Evolutionary conservation across 2,113 vertebrate genomes (phyloP), one percentile per base, ranked within the genome.

Genomic region (Balaeniceps rex): DNA sequence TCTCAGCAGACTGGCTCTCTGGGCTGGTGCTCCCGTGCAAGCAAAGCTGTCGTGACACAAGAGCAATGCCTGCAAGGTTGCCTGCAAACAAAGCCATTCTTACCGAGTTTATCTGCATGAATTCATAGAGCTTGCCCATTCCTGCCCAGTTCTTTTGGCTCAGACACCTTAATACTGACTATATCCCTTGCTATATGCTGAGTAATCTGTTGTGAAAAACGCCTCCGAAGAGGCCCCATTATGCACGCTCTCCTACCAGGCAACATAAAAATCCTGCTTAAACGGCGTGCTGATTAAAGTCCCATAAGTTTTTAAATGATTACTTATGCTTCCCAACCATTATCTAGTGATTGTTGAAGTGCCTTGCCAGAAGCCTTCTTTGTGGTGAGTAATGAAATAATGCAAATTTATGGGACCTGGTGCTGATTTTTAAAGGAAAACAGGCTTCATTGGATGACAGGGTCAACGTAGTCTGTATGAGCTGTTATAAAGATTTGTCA

Each of bases 181-280:
- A 96, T 94, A 94, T 96, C 95, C 95, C 87, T 84, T 15, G 87
- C 91, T 96, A 84, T 87, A 93, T 94, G 90, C 95, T 96, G 96
- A 96, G 90, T 97, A 93, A 97, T 94, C 91, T 94, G 77, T 79
- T 96, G 96, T 65, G 89, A 77, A 87, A 96, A 97, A 83, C 75
- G 83, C 92, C 91, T 96, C 84, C 5, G 2, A 96, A 94, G 89
- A 91, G 79, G 93, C 80, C 91, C 88, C 75, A 94, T 95, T 94
- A 89, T 75, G 87, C 78, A 94, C 2, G 21, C 68, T 90, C 66
- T 95, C 89, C 94, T 95, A 95, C 84, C 70, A 96, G 92, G 95
- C 75, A 96, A 79, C 82, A 60, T 31, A 83, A 85, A 93, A 96
- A 95, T 87, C 87, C 92, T 95, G 84, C 69, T 84, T 90, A 84